Evolutionary conservation across 2,113 vertebrate genomes (phyloP).

Genomic region (Syrrhaptes paradoxus): DNA sequence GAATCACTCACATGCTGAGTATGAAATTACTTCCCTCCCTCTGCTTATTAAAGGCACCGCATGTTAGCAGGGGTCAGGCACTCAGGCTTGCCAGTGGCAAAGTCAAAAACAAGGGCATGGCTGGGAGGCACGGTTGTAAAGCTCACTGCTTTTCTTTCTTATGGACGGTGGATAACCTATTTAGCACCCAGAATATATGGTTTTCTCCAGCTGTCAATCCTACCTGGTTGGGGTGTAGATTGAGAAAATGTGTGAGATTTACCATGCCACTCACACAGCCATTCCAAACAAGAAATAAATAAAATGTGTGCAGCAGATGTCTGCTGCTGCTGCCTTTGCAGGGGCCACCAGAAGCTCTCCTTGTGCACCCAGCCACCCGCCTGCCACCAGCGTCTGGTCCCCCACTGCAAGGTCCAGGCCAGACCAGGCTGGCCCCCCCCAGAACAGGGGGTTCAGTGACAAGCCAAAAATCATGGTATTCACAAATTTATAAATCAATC

Average conservation of each 20-base stretch:
- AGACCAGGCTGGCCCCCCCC: neutral
- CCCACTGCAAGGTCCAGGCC: neutral
- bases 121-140: slow-evolving; percentile 47
- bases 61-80: slow-evolving; percentile 61
- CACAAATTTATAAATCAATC: neutral
- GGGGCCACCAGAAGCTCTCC: neutral
- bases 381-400: too few relatives aligned
- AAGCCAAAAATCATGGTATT: neutral
- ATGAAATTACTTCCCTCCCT: slow-evolving; percentile 69
- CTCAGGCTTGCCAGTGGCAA: slow-evolving; percentile 60
- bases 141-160: slow-evolving; percentile 52
- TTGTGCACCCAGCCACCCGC: neutral
- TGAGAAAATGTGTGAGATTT: slow-evolving; percentile 31
- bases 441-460: neutral
- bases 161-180: slow-evolving; percentile 13
- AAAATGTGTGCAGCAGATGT: slow-evolving; percentile 16
- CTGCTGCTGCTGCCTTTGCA: neutral
- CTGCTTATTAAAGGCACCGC: slow-evolving; percentile 59
- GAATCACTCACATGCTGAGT: slow-evolving; percentile 47
- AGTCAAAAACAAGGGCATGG: slow-evolving; percentile 59
- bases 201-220: slow-evolving; percentile 66
- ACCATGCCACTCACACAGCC: neutral
- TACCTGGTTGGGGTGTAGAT: slow-evolving; percentile 16
- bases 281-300: neutral
- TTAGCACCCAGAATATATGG: slow-evolving; percentile 36